Evolutionary conservation across 2,113 vertebrate species (phyloP).

Genomic region (Bucco capensis): DNA sequence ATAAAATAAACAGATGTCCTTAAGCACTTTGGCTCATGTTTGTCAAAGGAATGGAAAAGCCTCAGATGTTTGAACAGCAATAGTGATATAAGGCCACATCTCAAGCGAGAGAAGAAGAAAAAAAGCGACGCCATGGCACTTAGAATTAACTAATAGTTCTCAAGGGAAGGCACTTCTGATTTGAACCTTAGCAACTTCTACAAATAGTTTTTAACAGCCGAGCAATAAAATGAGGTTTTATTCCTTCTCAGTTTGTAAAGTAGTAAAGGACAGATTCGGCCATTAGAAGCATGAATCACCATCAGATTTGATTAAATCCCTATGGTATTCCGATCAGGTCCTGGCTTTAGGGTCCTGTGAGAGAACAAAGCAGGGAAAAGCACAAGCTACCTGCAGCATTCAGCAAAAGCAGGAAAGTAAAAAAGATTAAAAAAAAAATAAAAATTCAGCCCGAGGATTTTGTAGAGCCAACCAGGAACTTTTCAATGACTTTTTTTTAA

Average conservation of each 20-base stretch:
- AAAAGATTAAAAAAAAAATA: too few species aligned
- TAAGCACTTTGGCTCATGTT: constrained; percentile 83
- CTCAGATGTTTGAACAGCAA: constrained; percentile 70
- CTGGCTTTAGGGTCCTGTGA: not conserved
- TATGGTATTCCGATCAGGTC: not conserved
- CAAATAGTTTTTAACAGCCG: constrained; percentile 72
- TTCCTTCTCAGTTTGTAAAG: constrained; percentile 67
- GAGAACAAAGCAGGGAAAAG: constrained; percentile 6
- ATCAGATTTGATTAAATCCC: constrained; percentile 57
- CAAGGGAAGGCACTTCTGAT: constrained; percentile 64
- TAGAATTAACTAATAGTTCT: constrained; percentile 71
- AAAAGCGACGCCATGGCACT: constrained; percentile 34
- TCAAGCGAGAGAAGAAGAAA: constrained; percentile 49
- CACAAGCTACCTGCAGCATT: not conserved
- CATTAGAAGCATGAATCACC: constrained; percentile 44
- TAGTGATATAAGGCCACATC: constrained; percentile 65
- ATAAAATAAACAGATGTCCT: constrained; percentile 86
- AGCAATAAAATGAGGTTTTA: constrained; percentile 64
- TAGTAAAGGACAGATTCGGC: constrained; percentile 39
- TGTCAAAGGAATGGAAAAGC: constrained; percentile 76
- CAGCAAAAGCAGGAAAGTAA: not conserved
- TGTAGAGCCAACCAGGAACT: constrained; percentile 12
- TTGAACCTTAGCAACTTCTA: constrained; percentile 73
- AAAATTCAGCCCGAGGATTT: not conserved
- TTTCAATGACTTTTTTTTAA: not conserved